Base-by-base conservation (phyloP, 2,797 vertebrate genomes). In the Manis pentadactyla region DNA sequence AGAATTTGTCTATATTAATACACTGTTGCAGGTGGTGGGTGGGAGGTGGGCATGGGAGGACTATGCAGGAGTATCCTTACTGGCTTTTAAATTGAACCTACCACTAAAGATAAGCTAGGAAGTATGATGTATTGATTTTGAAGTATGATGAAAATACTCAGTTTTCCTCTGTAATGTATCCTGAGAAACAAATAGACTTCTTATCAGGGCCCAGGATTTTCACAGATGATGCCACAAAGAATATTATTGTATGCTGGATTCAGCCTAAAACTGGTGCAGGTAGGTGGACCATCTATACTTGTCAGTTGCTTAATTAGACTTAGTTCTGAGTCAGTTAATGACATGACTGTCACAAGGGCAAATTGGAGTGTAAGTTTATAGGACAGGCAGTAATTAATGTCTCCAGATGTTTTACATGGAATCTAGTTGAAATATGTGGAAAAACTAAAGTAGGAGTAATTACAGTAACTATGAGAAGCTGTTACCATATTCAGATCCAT, bases 271-370 rank as follows among this genome's bases (percentile, higher is more conserved):
- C 3, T 59, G 29, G 64, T 63, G 5, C 46, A 81, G 29, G 83
- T 63, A 94, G 95, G 95, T 97, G 97, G 94, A 97, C 95, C 94
- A 93, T 97, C 93, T 95, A 21, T 71, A 95, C 94, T 74, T 91
- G 55, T 97, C 95, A 96, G 83, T 85, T 97, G 94, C 97, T 96
- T 97, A 94, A 97, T 97, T 95, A 97, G 97, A 8, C 92, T 96
- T 92, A 55, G 6, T 96, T 98, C 96, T 97, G 97, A 98, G 81
- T 97, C 97, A 97, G 96, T 98, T 98, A 98, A 98, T 97, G 97
- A 94, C 79, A 79, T 66, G 87, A 75, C 96, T 97, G 98, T 96
- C 96, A 96, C 3, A 0, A 91, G 97, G 97, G 94, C 89, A 98
- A 98, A 98, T 4, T 88, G 96, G 96, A 98, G 91, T 75, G 96